phyloP scores from a whole-genome alignment of 2,888 invertebrate species.

The Panzeria rudis region DNA sequence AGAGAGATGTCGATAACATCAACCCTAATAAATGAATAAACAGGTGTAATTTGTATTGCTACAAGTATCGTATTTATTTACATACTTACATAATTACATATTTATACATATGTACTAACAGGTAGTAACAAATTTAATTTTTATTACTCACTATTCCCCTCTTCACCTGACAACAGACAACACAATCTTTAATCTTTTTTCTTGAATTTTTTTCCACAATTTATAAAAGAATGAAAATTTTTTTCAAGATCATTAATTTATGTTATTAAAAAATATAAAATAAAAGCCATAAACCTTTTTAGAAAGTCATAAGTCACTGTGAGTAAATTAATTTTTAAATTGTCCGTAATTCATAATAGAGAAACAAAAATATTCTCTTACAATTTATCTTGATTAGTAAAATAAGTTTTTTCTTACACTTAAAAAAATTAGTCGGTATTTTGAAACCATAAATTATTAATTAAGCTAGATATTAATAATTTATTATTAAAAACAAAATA shows the following conservation, averaged over 20 bases:
- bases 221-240: not conserved
- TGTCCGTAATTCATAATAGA: not conserved
- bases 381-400: conserved; percentile 9
- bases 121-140: conserved; percentile 23
- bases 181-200: not conserved
- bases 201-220: not conserved
- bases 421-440: not conserved
- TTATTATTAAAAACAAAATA: not conserved
- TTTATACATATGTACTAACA: conserved; percentile 8
- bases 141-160: conserved; percentile 7
- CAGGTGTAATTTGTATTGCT: conserved; percentile 54
- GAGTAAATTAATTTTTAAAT: conserved; percentile 12
- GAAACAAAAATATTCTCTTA: not conserved
- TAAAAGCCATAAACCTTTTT: not conserved
- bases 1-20: conserved; percentile 23
- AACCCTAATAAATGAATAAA: conserved; percentile 29
- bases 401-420: not conserved
- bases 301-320: conserved; percentile 26
- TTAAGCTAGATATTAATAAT: no score
- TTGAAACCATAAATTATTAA: not conserved
- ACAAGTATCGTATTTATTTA: no score
- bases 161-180: not conserved
- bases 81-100: not conserved
- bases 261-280: not conserved
- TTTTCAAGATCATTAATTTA: conserved; percentile 33